These are phyloP conservation scores for Poeciliopsis retropinna DNA, from an alignment of 2,113 vertebrate genomes.

Conservation along the genomic window DNA sequence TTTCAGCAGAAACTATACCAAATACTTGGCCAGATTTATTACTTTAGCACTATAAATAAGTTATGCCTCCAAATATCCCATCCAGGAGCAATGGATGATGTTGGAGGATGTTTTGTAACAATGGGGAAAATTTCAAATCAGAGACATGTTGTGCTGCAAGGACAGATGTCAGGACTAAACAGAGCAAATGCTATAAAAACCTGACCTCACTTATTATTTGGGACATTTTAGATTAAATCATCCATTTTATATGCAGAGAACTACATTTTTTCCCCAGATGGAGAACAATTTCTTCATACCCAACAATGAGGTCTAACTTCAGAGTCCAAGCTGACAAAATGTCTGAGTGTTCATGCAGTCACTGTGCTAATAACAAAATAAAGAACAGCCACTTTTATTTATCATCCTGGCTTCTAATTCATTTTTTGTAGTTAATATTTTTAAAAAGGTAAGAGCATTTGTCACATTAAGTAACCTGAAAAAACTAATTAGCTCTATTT, in stretches of 20 bases:
- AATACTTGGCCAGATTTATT: too few relatives aligned
- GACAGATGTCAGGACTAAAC: slow-evolving; percentile 10
- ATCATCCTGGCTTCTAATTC: background rate
- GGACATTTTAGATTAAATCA: slow-evolving; percentile 4
- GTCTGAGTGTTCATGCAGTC: background rate
- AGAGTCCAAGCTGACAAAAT: too few relatives aligned
- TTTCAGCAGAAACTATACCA: too few relatives aligned
- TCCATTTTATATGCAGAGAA: slow-evolving; percentile 2
- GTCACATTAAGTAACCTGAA: background rate
- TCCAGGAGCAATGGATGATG: background rate
- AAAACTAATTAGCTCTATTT: background rate
- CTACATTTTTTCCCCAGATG: too few relatives aligned
- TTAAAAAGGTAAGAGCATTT: background rate
- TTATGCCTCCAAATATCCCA: background rate
- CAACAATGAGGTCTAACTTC: background rate
- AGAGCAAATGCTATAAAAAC: slow-evolving; percentile 19
- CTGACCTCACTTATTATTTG: slow-evolving; percentile 8
- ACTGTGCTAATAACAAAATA: background rate
- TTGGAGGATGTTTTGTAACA: slow-evolving; percentile 15
- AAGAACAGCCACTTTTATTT: background rate
- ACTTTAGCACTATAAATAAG: background rate
- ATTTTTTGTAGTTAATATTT: background rate
- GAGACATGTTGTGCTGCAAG: slow-evolving; percentile 27
- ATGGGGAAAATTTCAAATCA: slow-evolving; percentile 12
- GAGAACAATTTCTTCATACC: background rate